phyloP scores from a whole-genome alignment of 2,888 invertebrate species.

The Amblyteles armatorius region DNA sequence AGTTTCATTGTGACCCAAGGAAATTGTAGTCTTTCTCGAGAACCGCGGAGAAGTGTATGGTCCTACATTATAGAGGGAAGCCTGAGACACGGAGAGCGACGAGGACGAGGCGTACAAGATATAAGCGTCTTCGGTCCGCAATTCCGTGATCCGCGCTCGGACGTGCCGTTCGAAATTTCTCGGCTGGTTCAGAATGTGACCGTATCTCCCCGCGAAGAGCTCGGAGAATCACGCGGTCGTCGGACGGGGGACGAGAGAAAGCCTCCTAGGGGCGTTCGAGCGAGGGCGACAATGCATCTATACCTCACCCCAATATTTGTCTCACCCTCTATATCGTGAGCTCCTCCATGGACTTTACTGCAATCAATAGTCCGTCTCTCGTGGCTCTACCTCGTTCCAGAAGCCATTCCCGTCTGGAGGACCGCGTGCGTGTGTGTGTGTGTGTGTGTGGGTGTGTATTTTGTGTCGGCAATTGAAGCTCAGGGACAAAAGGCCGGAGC shows the following conservation, averaged over 20 bases:
- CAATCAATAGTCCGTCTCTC: conserved; percentile 67
- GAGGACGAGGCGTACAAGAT: background rate
- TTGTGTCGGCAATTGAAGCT: conserved; percentile 34
- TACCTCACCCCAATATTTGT: conserved; percentile 32
- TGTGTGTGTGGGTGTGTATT: conserved; percentile 8
- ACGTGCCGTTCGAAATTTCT: conserved; percentile 61
- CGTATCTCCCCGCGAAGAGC: conserved; percentile 20
- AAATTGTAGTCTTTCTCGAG: conserved; percentile 35
- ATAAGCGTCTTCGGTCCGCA: conserved; percentile 35
- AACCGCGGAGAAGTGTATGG: conserved; percentile 6
- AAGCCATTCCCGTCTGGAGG: conserved; percentile 8
- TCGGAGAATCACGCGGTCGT: conserved; percentile 39
- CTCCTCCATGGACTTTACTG: conserved; percentile 52
- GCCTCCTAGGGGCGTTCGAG: conserved; percentile 50
- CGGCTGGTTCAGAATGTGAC: conserved; percentile 58
- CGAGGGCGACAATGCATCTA: conserved; percentile 68
- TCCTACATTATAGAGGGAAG: background rate
- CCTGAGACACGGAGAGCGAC: conserved; percentile 12
- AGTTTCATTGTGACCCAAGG: conserved; percentile 59
- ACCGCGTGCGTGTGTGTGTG: background rate
- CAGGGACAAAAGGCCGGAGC: conserved; percentile 42
- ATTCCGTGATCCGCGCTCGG: conserved; percentile 52
- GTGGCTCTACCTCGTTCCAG: conserved; percentile 2
- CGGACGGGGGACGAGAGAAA: conserved; percentile 36
- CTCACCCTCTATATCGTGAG: conserved; percentile 20